phyloP scores from a whole-genome alignment of 2,797 vertebrate genomes.

The Sebastes flavidus region DNA sequence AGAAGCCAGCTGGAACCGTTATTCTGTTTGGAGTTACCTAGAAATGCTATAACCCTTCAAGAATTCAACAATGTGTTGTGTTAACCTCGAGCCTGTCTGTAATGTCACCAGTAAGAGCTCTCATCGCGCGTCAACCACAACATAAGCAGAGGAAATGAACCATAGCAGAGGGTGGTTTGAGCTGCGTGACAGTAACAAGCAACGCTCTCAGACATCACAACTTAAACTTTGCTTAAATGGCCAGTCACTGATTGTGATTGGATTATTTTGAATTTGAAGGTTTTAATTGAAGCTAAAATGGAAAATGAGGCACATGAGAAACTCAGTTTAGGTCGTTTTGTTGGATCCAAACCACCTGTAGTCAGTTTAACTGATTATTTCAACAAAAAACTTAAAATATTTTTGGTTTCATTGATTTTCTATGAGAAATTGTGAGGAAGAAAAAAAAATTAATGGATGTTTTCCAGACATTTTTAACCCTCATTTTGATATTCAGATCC shows the following conservation, averaged over 20 bases:
- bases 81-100: not conserved
- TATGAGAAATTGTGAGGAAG: not conserved
- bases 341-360: too few relatives aligned
- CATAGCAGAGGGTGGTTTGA: slow-evolving; percentile 23
- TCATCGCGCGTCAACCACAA: slow-evolving; percentile 34
- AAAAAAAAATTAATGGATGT: not conserved
- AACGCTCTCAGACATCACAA: not conserved
- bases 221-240: not conserved
- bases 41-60: not conserved
- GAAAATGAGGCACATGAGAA: not conserved
- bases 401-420: not conserved
- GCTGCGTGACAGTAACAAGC: not conserved
- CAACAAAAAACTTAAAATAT: not conserved
- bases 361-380: not conserved
- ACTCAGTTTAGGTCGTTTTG: not conserved
- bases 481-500: not conserved
- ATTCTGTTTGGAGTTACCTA: not conserved
- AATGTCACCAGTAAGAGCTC: not conserved
- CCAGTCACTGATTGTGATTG: not conserved
- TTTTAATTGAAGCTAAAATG: not conserved
- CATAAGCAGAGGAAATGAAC: slow-evolving; percentile 57
- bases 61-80: not conserved
- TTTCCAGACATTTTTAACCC: not conserved
- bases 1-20: not conserved
- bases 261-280: not conserved